phyloP scores from a whole-genome alignment of 2,113 vertebrate species.

The Brienomyrus longianalis region DNA sequence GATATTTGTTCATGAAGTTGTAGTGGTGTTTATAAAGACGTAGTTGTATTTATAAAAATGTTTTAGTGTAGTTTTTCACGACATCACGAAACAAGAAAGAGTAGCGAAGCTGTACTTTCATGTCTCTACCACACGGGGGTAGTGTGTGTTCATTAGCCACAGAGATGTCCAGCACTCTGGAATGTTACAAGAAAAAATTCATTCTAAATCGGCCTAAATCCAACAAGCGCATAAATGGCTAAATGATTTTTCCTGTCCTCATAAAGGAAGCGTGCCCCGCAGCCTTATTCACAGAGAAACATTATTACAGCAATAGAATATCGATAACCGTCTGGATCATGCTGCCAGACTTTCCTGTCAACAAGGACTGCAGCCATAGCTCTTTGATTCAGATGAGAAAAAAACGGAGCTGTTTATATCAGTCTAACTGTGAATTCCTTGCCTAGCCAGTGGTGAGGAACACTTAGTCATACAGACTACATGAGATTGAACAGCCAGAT shows the following conservation, averaged over 20 bases:
- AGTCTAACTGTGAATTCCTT: slow-evolving; percentile 1
- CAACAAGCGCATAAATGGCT: neutral
- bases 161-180: neutral
- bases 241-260: neutral
- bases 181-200: neutral
- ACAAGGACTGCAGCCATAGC: neutral
- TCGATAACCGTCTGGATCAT: neutral
- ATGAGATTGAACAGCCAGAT: neutral
- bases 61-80: slow-evolving; percentile 30
- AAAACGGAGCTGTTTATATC: neutral
- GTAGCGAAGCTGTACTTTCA: slow-evolving; percentile 30
- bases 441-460: neutral
- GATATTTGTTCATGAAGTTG: neutral
- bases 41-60: slow-evolving; percentile 32
- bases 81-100: neutral
- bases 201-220: neutral
- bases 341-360: neutral
- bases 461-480: neutral
- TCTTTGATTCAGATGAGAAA: slow-evolving; percentile 2
- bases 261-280: neutral
- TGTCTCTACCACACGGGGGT: slow-evolving; percentile 43
- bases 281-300: neutral
- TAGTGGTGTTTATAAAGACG: slow-evolving; percentile 21
- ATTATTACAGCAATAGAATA: slow-evolving; percentile 7
- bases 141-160: slow-evolving; percentile 37